These are phyloP conservation scores for Embidobia sp. DNA, from an alignment of 2,888 invertebrate genomes.

Conservation along the genomic window DNA sequence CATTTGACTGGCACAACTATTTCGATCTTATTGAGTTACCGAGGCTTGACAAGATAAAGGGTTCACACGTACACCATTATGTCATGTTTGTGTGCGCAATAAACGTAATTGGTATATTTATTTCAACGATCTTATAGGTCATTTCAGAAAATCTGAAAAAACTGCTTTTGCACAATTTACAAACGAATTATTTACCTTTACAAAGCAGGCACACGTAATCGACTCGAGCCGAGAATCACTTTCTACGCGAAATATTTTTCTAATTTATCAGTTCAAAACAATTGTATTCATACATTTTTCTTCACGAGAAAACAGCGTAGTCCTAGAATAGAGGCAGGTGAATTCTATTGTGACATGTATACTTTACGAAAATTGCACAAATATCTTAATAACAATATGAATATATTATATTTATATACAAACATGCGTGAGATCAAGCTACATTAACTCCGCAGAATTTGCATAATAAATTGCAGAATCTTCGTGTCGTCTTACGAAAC, in stretches of 20 bases:
- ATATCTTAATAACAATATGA: constrained; percentile 56
- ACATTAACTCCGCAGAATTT: constrained; percentile 33
- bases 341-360: constrained; percentile 29
- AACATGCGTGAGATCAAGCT: constrained; percentile 38
- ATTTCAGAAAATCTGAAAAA: no score
- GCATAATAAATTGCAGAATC: constrained; percentile 61
- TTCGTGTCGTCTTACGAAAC: constrained; percentile 41
- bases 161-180: no score
- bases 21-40: constrained; percentile 50
- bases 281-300: not conserved
- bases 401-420: constrained; percentile 32
- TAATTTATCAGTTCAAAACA: not conserved
- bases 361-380: constrained; percentile 28
- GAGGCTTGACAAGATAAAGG: constrained; percentile 53
- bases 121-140: constrained; percentile 30
- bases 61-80: constrained; percentile 42
- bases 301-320: not conserved
- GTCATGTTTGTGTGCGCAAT: constrained; percentile 39
- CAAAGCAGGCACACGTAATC: no score
- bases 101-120: constrained; percentile 43
- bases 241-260: no score
- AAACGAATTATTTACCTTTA: no score
- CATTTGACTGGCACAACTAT: constrained; percentile 61
- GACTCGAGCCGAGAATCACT: no score
- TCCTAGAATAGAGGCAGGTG: no score